phyloP scores from a whole-genome alignment of 2,797 vertebrate genomes.

The Salarias fasciatus region DNA sequence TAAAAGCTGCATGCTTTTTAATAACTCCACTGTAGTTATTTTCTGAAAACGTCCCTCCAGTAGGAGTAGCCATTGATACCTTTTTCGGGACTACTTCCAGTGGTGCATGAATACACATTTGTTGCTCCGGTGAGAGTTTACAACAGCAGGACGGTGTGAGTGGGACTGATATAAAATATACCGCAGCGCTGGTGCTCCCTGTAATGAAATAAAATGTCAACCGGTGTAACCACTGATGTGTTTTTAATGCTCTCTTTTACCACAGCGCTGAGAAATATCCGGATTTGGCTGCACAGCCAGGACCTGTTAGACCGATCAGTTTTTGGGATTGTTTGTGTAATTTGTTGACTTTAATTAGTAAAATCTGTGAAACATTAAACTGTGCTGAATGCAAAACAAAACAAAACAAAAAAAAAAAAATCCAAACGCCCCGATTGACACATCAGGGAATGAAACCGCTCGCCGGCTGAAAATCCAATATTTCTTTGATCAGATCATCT shows the following conservation, averaged over 20 bases:
- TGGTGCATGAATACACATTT: not conserved
- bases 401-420: no score
- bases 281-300: not conserved
- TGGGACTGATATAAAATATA: not conserved
- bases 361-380: not conserved
- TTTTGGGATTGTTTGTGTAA: not conserved
- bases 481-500: conserved; percentile 24
- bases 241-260: not conserved
- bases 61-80: not conserved
- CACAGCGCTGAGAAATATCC: not conserved
- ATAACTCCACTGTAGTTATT: no score
- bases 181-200: not conserved
- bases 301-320: not conserved
- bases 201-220: not conserved
- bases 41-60: no score
- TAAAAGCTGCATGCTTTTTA: no score
- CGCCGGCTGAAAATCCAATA: not conserved
- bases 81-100: conserved; percentile 2
- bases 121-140: not conserved
- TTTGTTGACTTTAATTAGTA: not conserved
- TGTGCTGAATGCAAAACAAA: no score
- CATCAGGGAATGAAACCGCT: not conserved
- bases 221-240: not conserved
- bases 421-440: not conserved
- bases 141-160: not conserved